These are phyloP conservation scores for Tiliqua scincoides DNA, from an alignment of 2,113 vertebrate genomes.

Conservation along the genomic window DNA sequence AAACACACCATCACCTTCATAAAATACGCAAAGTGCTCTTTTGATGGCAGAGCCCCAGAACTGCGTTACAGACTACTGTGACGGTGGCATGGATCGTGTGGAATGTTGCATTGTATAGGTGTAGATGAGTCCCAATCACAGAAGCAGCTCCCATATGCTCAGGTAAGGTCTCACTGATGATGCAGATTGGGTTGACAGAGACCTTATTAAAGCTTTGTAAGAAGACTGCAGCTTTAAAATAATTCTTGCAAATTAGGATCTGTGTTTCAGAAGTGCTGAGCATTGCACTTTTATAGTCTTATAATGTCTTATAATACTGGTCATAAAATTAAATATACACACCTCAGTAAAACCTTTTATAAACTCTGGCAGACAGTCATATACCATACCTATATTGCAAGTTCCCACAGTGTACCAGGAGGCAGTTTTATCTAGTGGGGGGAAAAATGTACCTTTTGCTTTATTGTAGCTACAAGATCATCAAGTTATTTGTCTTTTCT, in stretches of 20 bases:
- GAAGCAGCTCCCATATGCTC: background rate
- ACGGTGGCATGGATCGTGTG: no score
- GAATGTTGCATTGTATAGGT: background rate
- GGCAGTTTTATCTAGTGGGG: constrained; percentile 49
- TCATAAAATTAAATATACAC: constrained; percentile 47
- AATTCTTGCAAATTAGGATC: background rate
- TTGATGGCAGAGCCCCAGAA: no score
- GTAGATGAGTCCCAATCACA: background rate
- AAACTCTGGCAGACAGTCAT: constrained; percentile 40
- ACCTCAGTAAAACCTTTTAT: constrained; percentile 41
- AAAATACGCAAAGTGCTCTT: no score
- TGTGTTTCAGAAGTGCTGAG: constrained; percentile 19
- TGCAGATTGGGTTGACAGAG: background rate
- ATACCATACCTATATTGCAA: constrained; percentile 51
- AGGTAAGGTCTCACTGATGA: background rate
- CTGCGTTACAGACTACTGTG: no score
- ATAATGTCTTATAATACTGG: constrained; percentile 10
- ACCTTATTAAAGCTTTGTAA: background rate
- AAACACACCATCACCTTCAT: no score
- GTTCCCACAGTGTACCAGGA: constrained; percentile 47
- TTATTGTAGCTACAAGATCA: constrained; percentile 67
- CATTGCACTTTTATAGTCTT: constrained; percentile 13
- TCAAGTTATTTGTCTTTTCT: constrained; percentile 68
- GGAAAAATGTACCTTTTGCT: constrained; percentile 45
- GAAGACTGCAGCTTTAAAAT: constrained; percentile 4